Evolutionary conservation across 2,888 invertebrate genomes (phyloP).

Genomic region (Leptothorax acervorum): DNA sequence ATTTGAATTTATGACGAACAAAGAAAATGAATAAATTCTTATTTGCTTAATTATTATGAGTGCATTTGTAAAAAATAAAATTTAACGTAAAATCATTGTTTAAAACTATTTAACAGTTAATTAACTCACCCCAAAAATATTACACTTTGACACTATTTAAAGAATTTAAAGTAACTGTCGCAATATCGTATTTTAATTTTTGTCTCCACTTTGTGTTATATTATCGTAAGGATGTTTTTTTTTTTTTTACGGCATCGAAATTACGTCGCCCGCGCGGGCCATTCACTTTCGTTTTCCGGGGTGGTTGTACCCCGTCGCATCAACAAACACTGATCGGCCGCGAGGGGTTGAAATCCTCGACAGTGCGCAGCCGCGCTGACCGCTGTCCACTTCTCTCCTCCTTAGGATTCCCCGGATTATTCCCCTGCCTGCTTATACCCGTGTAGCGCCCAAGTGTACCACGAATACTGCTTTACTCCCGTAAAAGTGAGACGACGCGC

Average conservation of each 20-base stretch:
- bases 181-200: neutral
- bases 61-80: neutral
- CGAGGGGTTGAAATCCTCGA: constrained; percentile 38
- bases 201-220: neutral
- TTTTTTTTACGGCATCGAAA: neutral
- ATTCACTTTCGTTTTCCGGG: constrained; percentile 72
- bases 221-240: neutral
- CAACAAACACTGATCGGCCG: constrained; percentile 23
- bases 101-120: neutral
- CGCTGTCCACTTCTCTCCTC: constrained; percentile 80
- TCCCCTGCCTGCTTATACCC: constrained; percentile 59
- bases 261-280: constrained; percentile 44
- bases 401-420: constrained; percentile 62
- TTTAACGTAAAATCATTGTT: neutral
- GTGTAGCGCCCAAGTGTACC: constrained; percentile 27
- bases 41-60: neutral
- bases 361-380: constrained; percentile 77
- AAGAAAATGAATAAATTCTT: neutral
- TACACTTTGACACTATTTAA: neutral
- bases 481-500: constrained; percentile 31
- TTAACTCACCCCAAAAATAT: neutral
- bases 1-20: neutral
- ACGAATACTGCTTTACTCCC: constrained; percentile 20
- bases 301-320: constrained; percentile 70
- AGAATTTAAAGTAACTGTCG: neutral